Conservation (phyloP, 2,888 invertebrate species). For the Parapristionchus giblindavisi region DNA sequence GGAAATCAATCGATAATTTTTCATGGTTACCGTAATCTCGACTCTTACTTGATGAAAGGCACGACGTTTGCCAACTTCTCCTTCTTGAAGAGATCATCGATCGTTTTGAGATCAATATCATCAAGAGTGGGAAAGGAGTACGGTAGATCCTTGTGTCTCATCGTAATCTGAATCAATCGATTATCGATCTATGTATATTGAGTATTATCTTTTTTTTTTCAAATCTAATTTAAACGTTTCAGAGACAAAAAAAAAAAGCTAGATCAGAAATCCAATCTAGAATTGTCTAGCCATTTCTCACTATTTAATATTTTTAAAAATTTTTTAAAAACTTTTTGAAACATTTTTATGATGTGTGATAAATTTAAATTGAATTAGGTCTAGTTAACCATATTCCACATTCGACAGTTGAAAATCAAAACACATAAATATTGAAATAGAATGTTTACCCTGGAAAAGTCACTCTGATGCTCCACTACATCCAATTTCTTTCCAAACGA, state of each 20-base stretch:
- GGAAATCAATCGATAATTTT: too few species aligned
- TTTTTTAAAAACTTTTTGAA: too few species aligned
- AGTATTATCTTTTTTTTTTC: too few species aligned
- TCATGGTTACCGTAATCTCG: too few species aligned
- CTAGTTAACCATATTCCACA: background rate
- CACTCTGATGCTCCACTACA: slow-evolving; percentile 33
- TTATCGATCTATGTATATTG: too few species aligned
- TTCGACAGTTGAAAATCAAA: too few species aligned
- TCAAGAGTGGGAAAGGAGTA: slow-evolving; percentile 39
- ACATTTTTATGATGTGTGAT: background rate
- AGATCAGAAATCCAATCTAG: too few species aligned
- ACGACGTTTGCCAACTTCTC: slow-evolving; percentile 80
- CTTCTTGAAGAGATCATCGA: slow-evolving; percentile 74
- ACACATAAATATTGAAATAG: too few species aligned
- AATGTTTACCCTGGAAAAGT: background rate
- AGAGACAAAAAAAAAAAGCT: too few species aligned
- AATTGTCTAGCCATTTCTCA: too few species aligned
- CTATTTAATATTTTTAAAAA: too few species aligned
- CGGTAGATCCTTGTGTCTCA: slow-evolving; percentile 21
- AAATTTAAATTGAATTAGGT: background rate
- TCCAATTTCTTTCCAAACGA: slow-evolving; percentile 78
- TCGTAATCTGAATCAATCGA: background rate
- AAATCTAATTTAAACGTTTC: too few species aligned
- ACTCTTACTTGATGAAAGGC: slow-evolving; percentile 81
- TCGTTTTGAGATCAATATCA: slow-evolving; percentile 5